phyloP scores from a whole-genome alignment of 1,140 invertebrate genomes.

The Trachelipus rathkii region DNA sequence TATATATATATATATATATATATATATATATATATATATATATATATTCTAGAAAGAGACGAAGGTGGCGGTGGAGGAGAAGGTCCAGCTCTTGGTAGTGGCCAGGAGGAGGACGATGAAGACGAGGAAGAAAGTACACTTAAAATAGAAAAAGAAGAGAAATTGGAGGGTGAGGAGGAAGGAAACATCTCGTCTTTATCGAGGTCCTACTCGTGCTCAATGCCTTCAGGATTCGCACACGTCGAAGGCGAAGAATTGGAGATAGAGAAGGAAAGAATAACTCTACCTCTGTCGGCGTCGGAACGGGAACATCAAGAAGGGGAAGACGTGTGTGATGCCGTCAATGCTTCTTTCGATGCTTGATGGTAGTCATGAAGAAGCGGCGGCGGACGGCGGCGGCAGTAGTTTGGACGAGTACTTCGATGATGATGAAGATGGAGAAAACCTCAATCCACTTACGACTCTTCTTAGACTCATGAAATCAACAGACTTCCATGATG shows the following conservation, averaged over 20 bases:
- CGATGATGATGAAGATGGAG: neutral
- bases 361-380: too few species aligned
- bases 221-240: too few species aligned
- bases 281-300: too few species aligned
- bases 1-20: slow-evolving; percentile 6
- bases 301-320: too few species aligned
- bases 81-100: neutral
- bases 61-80: neutral
- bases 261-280: neutral
- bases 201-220: too few species aligned
- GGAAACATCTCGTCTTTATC: too few species aligned
- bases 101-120: neutral
- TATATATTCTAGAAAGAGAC: neutral
- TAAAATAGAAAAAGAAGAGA: neutral
- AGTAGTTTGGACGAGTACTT: too few species aligned
- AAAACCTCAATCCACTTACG: neutral
- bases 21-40: slow-evolving; percentile 12
- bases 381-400: neutral
- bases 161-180: neutral
- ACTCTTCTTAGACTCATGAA: neutral
- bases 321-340: too few species aligned
- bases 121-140: neutral
- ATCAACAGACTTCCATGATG: neutral
- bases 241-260: neutral
- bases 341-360: too few species aligned